Evolutionary conservation across 2,888 invertebrate species (phyloP).

Genomic region (Hyppa rectilinea): DNA sequence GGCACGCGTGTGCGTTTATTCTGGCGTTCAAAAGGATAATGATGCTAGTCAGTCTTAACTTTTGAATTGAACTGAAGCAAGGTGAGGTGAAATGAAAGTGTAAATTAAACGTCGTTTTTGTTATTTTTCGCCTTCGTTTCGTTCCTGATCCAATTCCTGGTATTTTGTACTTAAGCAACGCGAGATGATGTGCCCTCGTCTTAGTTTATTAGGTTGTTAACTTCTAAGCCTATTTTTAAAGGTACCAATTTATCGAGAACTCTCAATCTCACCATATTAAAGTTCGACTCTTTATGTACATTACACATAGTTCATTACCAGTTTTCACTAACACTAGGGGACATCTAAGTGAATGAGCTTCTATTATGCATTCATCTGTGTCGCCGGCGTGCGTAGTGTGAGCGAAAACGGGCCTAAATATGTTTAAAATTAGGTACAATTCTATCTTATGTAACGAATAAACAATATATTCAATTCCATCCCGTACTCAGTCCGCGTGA

Average conservation of each 20-base stretch:
- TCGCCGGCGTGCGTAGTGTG: neutral
- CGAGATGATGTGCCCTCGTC: conserved; percentile 38
- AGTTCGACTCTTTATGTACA: neutral
- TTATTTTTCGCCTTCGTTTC: conserved; percentile 2
- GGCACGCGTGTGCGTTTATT: too few relatives aligned
- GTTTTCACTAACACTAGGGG: neutral
- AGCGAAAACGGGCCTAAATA: neutral
- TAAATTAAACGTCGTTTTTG: neutral
- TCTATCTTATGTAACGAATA: neutral
- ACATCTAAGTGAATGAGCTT: neutral
- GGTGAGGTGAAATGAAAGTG: neutral
- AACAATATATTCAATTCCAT: too few relatives aligned
- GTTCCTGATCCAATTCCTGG: conserved; percentile 4
- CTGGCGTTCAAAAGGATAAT: too few relatives aligned
- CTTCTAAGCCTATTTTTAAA: neutral
- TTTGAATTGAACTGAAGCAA: neutral
- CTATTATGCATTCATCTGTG: neutral
- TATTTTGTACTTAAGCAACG: conserved; percentile 7
- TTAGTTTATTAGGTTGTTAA: neutral
- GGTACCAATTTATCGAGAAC: neutral
- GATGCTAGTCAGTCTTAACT: neutral
- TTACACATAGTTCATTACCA: neutral
- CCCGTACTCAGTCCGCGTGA: too few relatives aligned
- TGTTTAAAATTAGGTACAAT: neutral
- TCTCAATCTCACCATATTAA: neutral